Base-by-base conservation (phyloP, 2,888 invertebrate species). In the Sialis lutaria region DNA sequence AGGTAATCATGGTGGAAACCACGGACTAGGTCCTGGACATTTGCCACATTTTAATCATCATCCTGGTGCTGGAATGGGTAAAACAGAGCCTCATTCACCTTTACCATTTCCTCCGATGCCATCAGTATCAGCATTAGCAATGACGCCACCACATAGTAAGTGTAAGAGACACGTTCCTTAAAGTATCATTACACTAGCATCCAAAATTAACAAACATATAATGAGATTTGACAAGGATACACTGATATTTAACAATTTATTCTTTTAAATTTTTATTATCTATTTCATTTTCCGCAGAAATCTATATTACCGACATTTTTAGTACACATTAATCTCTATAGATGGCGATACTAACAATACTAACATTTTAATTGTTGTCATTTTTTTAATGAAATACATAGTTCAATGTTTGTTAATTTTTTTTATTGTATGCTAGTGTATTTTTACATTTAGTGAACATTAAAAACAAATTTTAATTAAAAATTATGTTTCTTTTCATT, bases 61-160 rank as follows among this genome's bases (percentile, higher is more conserved):
- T 33, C 49, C 46, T 3, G 40, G 32, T 8, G 32, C 32, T n/a
- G 7, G 30, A 10, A 13, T 10, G 6, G n/a, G 10, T n/a, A 10
- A 12, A 6, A 8, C 45, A 9, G 47, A 33, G 6, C 35, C 42
- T 9, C 64, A 63, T 53, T 62, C 62, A 48, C 75, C 75, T 62
- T 68, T 82, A 62, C 75, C 77, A 64, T 84, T 81, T 68, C 80
- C 82, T 52, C 80, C 79, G 48, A 78, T 82, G 68, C 74, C 80
- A 43, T 78, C 82, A 39, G 75, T 82, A 55, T 76, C 82, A 50
- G 82, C 84, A 48, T 68, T 88, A 54, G 77, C 85, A 37, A 69
- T 88, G 60, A 85, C 87, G 55, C 84, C 87, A 57, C 85, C 87
- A 49, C 87, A 88, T 70, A 81, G 79, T 75, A 69, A 82, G 78